Evolutionary conservation across 2,113 vertebrate species (phyloP).

Genomic region (Lontra canadensis): DNA sequence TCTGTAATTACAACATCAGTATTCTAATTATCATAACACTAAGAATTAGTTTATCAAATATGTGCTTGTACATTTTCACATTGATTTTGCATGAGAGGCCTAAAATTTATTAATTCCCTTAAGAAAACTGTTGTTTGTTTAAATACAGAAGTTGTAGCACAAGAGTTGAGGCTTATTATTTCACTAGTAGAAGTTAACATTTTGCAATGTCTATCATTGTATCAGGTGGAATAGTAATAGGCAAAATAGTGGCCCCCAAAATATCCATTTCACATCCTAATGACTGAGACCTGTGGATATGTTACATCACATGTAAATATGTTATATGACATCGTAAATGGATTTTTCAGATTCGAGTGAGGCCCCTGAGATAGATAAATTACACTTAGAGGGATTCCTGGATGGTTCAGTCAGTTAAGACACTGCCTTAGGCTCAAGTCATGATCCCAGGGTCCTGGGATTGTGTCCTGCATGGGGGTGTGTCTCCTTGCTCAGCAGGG

Average conservation of each 20-base stretch:
- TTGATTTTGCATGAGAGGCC: background rate
- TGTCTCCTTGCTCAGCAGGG: too few relatives aligned
- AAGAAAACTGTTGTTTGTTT: background rate
- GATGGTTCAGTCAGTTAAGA: too few relatives aligned
- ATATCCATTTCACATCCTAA: background rate
- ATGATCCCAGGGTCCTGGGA: too few relatives aligned
- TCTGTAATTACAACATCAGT: background rate
- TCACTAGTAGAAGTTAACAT: conserved; percentile 56
- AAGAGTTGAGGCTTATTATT: conserved; percentile 40
- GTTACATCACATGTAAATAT: background rate
- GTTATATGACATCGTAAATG: background rate
- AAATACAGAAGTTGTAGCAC: background rate
- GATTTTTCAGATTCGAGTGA: background rate
- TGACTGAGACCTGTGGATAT: background rate
- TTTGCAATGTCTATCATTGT: background rate
- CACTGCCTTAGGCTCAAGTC: too few relatives aligned
- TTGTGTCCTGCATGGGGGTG: too few relatives aligned
- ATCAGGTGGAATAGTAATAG: conserved; percentile 48
- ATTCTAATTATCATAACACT: background rate
- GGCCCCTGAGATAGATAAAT: background rate
- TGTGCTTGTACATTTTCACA: conserved; percentile 32
- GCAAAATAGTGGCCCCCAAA: conserved; percentile 51
- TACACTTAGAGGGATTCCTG: background rate
- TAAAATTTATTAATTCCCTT: background rate
- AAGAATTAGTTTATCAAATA: background rate